Conservation (phyloP, 23 tunicate genomes). For the Phallusia fumigata region DNA sequence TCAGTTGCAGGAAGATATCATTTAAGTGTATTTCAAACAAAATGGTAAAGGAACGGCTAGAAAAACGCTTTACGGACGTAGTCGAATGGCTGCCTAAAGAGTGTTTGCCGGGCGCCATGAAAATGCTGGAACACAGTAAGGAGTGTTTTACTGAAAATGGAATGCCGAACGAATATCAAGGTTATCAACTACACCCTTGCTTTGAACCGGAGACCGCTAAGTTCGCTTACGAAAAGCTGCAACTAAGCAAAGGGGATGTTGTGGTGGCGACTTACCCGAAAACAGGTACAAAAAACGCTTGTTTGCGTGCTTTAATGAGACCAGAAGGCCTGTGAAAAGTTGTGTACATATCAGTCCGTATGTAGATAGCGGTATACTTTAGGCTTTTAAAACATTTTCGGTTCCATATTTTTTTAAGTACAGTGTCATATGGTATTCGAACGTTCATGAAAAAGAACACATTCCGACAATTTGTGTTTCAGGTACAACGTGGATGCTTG, state of each 20-base stretch:
- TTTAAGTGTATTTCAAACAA: too few relatives aligned
- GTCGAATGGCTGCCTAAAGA: background rate
- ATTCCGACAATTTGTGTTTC: background rate
- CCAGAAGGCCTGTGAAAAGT: too few relatives aligned
- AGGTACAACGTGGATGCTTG: slow-evolving; percentile 4
- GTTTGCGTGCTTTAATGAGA: background rate
- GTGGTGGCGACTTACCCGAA: background rate
- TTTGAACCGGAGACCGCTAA: background rate
- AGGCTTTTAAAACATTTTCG: too few relatives aligned
- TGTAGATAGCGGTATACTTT: too few relatives aligned
- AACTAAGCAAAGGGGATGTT: background rate
- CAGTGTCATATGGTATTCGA: too few relatives aligned
- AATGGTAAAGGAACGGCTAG: background rate
- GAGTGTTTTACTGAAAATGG: background rate
- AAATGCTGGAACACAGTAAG: background rate
- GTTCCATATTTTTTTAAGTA: too few relatives aligned
- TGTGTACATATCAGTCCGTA: too few relatives aligned
- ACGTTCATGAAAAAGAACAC: too few relatives aligned
- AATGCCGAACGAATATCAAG: background rate
- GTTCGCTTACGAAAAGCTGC: background rate
- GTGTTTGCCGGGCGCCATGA: background rate
- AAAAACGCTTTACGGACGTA: background rate
- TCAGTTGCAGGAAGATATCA: too few relatives aligned
- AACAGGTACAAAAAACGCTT: background rate
- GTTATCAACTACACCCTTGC: background rate